phyloP scores from a whole-genome alignment of 2,888 invertebrate genomes.

The Melitaea athalia region DNA sequence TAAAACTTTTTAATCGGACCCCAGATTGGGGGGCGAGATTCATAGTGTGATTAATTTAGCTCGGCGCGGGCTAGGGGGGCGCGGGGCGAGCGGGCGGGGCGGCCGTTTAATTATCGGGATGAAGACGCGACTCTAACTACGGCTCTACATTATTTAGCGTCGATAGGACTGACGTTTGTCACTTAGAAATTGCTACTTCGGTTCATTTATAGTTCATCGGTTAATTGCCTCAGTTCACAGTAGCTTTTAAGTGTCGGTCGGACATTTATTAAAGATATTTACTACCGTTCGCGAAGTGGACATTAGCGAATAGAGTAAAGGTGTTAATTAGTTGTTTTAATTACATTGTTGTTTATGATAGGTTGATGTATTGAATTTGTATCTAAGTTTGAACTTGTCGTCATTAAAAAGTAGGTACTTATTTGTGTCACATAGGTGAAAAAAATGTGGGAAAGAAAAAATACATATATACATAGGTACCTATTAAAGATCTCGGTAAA shows the following conservation, averaged over 20 bases:
- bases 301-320: conserved; percentile 11
- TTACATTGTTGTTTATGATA: conserved; percentile 14
- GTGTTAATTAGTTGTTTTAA: conserved; percentile 18
- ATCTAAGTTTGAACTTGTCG: neutral
- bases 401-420: neutral
- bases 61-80: conserved; percentile 50
- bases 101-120: conserved; percentile 76
- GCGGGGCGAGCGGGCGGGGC: conserved; percentile 33
- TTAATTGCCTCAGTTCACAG: conserved; percentile 54
- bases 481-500: no score
- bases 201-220: conserved; percentile 74
- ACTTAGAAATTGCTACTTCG: conserved; percentile 74
- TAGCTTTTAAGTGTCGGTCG: conserved; percentile 29
- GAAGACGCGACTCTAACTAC: conserved; percentile 80
- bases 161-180: conserved; percentile 78
- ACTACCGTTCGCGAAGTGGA: conserved; percentile 25
- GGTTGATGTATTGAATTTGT: neutral
- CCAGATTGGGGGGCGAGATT: conserved; percentile 79
- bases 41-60: conserved; percentile 81
- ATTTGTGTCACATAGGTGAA: neutral
- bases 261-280: conserved; percentile 47
- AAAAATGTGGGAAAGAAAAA: no score
- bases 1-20: conserved; percentile 81
- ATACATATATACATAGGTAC: no score
- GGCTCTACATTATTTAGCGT: conserved; percentile 77